Evolutionary conservation across 2,888 invertebrate species (phyloP), one percentile per base, ranked within the genome.

Genomic region (Tyria jacobaeae): DNA sequence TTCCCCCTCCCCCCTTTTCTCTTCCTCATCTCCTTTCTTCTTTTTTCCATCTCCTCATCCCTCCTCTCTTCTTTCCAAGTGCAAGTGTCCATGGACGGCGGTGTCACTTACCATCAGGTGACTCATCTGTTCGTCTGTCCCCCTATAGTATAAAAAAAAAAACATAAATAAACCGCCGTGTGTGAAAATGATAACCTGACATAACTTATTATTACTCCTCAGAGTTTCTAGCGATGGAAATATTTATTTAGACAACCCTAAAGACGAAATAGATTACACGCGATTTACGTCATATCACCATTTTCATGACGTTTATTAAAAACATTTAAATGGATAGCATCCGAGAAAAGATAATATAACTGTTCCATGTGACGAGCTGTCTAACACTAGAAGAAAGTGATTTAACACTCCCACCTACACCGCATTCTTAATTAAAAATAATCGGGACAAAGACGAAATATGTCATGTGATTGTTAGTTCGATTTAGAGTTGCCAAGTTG

Each of bases 351-450:
- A 31, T 1, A 56, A 49, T 55, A 62, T 34, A 44, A 25, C 35
- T 15, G 34, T 3, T 35, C 35, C 25, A 5, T 17, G 25, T 62
- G 58, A 64, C 59, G 53, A 50, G 53, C 37, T 53, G 48, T 50
- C 62, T 34, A 17, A 15, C 39, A 14, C 17, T 15, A 31, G 17
- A 35, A 52, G 70, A 70, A 70, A 64, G 70, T 74, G 79, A 78
- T 78, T 81, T 80, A 83, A 74, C 61, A 61, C 50, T 53, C 44
- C 44, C 82, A 71, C 84, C 84, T 76, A 86, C 85, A 73, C 75
- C 54, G 14, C 73, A 68, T 78, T 81, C 79, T 78, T 75, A 73
- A 85, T 85, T 83, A 77, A 75, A 82, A 86, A 86, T 86, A 85
- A 82, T 78, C 73, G 70, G 73, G 73, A 81, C 75, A 76, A 77